phyloP scores from a whole-genome alignment of 1,140 invertebrate genomes.

The Drosophila rufa region DNA sequence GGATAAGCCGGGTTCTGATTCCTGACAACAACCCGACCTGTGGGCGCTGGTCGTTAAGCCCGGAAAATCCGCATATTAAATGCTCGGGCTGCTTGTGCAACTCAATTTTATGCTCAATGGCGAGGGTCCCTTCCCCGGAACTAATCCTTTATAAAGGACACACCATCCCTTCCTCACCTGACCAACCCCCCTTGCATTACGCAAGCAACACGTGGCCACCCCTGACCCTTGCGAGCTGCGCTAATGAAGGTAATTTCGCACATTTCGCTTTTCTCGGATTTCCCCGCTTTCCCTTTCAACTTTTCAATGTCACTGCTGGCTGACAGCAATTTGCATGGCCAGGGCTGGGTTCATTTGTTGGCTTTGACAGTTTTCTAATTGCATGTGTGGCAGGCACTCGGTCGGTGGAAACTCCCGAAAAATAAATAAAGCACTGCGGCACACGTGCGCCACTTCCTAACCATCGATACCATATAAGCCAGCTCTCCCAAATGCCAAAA shows the following conservation, averaged over 20 bases:
- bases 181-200: constrained; percentile 41
- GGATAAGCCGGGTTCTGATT: constrained; percentile 19
- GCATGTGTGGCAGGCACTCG: constrained; percentile 28
- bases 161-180: constrained; percentile 6
- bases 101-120: constrained; percentile 67
- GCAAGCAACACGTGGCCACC: constrained; percentile 62
- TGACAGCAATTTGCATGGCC: constrained; percentile 46
- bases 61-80: constrained; percentile 64
- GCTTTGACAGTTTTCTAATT: constrained; percentile 75
- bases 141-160: constrained; percentile 52
- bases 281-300: constrained; percentile 29
- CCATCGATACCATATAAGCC: constrained; percentile 15
- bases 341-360: constrained; percentile 53
- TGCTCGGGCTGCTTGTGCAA: constrained; percentile 51
- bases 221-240: constrained; percentile 9
- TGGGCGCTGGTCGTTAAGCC: constrained; percentile 35
- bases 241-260: constrained; percentile 75
- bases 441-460: constrained; percentile 44
- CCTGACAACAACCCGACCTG: constrained; percentile 14
- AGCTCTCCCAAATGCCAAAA: constrained; percentile 15
- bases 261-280: constrained; percentile 3
- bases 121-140: constrained; percentile 17
- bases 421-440: constrained; percentile 11
- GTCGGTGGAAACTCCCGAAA: constrained; percentile 10
- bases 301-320: constrained; percentile 65